Evolutionary conservation across 2,888 invertebrate genomes (phyloP), one percentile per base, ranked within the genome.

Genomic region (Athalia cordata): DNA sequence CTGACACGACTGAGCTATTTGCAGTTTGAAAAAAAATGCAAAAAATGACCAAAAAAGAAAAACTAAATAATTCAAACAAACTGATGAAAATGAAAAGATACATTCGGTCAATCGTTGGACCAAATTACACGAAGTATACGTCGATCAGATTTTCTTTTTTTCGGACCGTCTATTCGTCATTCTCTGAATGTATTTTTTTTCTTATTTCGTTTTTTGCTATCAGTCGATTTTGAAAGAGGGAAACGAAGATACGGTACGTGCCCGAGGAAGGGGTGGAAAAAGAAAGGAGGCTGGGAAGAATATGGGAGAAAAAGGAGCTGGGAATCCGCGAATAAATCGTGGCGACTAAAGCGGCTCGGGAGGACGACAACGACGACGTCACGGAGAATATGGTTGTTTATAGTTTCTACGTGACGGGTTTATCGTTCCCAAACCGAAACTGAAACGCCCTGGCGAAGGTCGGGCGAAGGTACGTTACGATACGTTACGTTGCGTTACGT

Each of bases 391-490:
- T 75, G 75, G 75, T 75, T 75, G 75, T 75, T 64, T 75, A 75
- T 75, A 57, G 75, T 64, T 61, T 62, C 75, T 61, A 75, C 75
- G 75, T 75, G 75, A 75, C 75, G 75, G 75, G 75, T 75, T 75
- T 75, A 75, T 75, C 75, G 75, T 75, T 75, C 75, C 75, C 75
- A 75, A 75, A 75, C 75, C 75, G 75, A 75, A 75, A 75, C 75
- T 75, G 75, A 75, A 75, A 75, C 45, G 75, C 64, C 75, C 62
- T 62, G 62, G 29, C 29, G 29, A 29, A 64, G 75, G 75, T 61
- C 75, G 57, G 52, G 47, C 72, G 59, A 15, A 57, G 55, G 11
- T 29, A 29, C 29, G 29, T 29, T 29, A 29, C 29, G 29, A 1
- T 29, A 2, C 29, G 29, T 29, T 29, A 29, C 29, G 29, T 29